Evolutionary conservation across 2,888 invertebrate genomes (phyloP).

Genomic region (Stenodera caucasica): DNA sequence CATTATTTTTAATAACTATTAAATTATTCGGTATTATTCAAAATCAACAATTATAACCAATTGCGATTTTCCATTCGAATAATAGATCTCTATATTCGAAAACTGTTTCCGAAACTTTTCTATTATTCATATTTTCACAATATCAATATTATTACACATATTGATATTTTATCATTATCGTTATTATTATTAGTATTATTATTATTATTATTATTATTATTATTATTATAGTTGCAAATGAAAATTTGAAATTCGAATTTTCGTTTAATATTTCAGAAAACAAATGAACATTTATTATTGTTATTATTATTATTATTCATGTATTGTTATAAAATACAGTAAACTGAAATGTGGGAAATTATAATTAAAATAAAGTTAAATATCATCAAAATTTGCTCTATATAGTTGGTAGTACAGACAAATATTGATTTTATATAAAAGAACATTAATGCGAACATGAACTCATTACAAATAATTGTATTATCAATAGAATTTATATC

Average conservation of each 20-base stretch:
- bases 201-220: too few species aligned
- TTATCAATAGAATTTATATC: constrained; percentile 14
- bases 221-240: too few species aligned
- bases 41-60: neutral
- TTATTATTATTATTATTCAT: constrained; percentile 25
- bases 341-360: constrained; percentile 32
- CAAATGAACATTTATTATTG: constrained; percentile 30
- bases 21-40: too few species aligned
- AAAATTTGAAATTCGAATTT: constrained; percentile 21
- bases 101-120: too few species aligned
- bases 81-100: neutral
- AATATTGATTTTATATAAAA: constrained; percentile 28
- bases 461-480: constrained; percentile 31
- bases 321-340: constrained; percentile 31
- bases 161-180: too few species aligned
- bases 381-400: too few species aligned
- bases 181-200: too few species aligned
- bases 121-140: too few species aligned
- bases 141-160: too few species aligned
- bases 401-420: constrained; percentile 6
- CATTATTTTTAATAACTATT: too few species aligned
- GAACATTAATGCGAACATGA: constrained; percentile 27
- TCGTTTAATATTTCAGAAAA: constrained; percentile 32
- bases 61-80: neutral
- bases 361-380: constrained; percentile 34